Conservation (phyloP, 2,888 invertebrate species). For the Drosophila colorata region DNA sequence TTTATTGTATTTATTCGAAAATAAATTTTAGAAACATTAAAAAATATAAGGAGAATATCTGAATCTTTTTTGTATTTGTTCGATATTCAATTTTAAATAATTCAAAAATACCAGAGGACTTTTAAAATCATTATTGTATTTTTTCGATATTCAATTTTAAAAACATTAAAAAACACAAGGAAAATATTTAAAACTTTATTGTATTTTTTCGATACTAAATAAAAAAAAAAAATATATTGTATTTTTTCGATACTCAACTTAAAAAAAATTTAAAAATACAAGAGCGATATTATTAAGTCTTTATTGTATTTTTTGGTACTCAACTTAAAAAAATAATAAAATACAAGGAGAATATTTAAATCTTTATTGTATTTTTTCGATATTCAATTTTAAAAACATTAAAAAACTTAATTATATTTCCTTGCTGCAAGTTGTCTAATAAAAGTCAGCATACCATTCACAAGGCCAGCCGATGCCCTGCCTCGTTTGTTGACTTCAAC, state of each 20-base stretch:
- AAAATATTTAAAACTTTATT: background rate
- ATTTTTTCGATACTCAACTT: background rate
- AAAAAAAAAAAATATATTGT: too few relatives aligned
- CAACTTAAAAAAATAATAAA: background rate
- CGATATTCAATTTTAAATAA: background rate
- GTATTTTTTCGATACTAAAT: too few relatives aligned
- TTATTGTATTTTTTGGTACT: background rate
- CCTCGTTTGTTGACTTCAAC: constrained; percentile 43
- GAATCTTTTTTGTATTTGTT: background rate
- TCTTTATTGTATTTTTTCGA: background rate
- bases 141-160: background rate
- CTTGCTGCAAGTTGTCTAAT: background rate
- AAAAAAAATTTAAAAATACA: too few relatives aligned
- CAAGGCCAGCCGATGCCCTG: constrained; percentile 28
- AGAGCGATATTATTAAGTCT: background rate
- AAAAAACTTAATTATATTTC: too few relatives aligned
- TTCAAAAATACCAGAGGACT: background rate
- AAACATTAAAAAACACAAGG: too few relatives aligned
- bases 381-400: background rate
- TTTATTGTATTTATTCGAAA: background rate
- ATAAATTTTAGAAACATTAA: background rate
- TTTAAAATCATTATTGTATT: background rate
- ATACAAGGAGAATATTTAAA: background rate
- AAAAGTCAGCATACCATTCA: background rate
- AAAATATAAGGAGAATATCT: background rate